Evolutionary conservation across 2,888 invertebrate species (phyloP), one percentile per base, ranked within the genome.

Genomic region (Plagodis pulveraria): DNA sequence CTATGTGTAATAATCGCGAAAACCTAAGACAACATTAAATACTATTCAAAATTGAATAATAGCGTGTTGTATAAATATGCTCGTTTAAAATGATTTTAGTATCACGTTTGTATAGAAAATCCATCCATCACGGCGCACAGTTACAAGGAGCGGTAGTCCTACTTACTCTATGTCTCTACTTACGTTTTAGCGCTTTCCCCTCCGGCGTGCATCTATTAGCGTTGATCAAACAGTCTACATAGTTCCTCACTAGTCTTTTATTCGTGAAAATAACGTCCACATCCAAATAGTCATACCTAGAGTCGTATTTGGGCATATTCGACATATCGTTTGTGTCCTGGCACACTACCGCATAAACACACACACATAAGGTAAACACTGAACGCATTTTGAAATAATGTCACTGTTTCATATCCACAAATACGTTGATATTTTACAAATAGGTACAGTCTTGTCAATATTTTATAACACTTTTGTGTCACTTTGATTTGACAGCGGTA

Each of bases 121-220:
- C 22, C 22, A 22, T 22, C 22, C n/a, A n/a, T n/a, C n/a, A n/a
- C n/a, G n/a, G 22, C 22, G 22, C 22, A 22, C 22, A 22, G 22
- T 22, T 22, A 4, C 4, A 22, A 22, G 22, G 22, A 22, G 22
- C 22, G 22, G 22, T 22, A 22, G 22, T 22, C 6, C 6, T 47
- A 32, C 12, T 38, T n/a, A 36, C n/a, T 22, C 10, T 8, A 6
- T 11, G 7, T 38, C 10, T 12, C 5, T 9, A 95, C 96, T 95
- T 84, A 96, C 96, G 93, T 93, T 95, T 96, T 56, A 96, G 86
- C 62, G 95, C 95, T 71, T 94, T 93, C 66, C 96, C 96, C 87
- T 96, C 96, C 2, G 96, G 95, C 42, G 96, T 94, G 80, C 96
- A 96, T 50, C 95, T 94, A 69, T 95, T 95, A 65, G 93, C 90